Conservation (phyloP, 2,888 invertebrate genomes). For the Gymnoscelis rufifasciata region DNA sequence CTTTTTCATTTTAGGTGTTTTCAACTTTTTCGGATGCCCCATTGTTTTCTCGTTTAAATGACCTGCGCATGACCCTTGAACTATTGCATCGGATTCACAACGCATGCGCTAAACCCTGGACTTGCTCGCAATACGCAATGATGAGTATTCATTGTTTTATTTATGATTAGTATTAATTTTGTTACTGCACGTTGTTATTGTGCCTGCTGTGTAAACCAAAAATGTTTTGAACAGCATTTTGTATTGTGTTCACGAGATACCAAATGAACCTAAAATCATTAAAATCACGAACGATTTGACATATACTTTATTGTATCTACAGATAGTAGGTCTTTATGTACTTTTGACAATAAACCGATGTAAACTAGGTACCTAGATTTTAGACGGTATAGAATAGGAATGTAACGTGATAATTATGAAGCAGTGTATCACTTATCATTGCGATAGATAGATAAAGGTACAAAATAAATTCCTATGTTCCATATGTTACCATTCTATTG, state of each 20-base stretch:
- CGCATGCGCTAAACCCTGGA: slow-evolving; percentile 69
- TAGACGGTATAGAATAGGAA: too few relatives aligned
- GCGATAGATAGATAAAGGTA: too few relatives aligned
- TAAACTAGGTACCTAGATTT: too few relatives aligned
- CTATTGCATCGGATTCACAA: slow-evolving; percentile 57
- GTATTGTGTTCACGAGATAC: too few relatives aligned
- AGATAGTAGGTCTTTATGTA: slow-evolving; percentile 29
- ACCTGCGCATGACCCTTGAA: slow-evolving; percentile 60
- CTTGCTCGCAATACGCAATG: slow-evolving; percentile 77
- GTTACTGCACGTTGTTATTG: slow-evolving; percentile 41
- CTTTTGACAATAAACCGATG: too few relatives aligned
- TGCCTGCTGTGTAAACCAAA: slow-evolving; percentile 30
- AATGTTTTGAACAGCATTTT: slow-evolving; percentile 8
- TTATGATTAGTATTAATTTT: slow-evolving; percentile 40
- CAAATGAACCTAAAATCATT: too few relatives aligned
- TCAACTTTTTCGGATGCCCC: slow-evolving; percentile 80
- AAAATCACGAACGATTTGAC: too few relatives aligned
- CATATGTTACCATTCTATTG: slow-evolving; percentile 49
- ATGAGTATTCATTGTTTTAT: slow-evolving; percentile 76
- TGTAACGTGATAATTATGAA: too few relatives aligned
- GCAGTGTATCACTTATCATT: too few relatives aligned
- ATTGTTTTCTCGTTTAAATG: slow-evolving; percentile 79
- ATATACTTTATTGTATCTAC: too few relatives aligned
- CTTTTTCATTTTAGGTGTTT: slow-evolving; percentile 79
- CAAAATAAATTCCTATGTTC: too few relatives aligned